Base-by-base conservation (phyloP, 2,113 vertebrate species). In the Aspidoscelis tigris region DNA sequence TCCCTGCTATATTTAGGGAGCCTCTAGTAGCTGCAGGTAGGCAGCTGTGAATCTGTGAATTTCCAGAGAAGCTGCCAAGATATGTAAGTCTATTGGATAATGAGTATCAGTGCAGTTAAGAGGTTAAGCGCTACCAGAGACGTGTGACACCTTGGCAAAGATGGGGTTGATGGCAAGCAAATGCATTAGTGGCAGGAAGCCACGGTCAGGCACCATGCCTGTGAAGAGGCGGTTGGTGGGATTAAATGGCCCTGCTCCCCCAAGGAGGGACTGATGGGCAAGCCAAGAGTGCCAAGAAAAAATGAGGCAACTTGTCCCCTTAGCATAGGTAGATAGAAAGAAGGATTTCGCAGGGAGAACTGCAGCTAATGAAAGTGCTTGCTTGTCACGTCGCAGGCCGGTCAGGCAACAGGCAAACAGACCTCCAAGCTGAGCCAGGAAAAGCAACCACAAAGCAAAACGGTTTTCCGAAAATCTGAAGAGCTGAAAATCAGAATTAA, bases 71-170 rank as follows among this genome's bases (percentile, higher is more conserved):
- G 26, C 20, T 74, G 41, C 22, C 55, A 20, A 41, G 14, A 24
- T n/a, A 58, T 18, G 12, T 74, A 74, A 65, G 71, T 65, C 71
- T 74, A 20, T 61, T 47, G 53, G 71, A 75, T 82, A 43, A 82
- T 33, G 4, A 5, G 71, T 74, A 71, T 82, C 71, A 65, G 55
- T n/a, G 70, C 41, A 61, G 55, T 58, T 77, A 58, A 77, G 80
- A 7, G 41, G 71, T 72, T 75, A 75, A 74, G 55, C 41, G 7
- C n/a, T 41, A n/a, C 26, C 18, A 26, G 41, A 41, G 71, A 82
- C 16, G 70, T 47, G 24, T 65, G 43, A 33, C 81, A 21, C 71
- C 41, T 74, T 74, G 71, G 71, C 70, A 43, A n/a, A 41, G n/a
- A 43, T 61, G 70, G 41, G 20, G 24, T 43, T 50, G 55, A 65